These are phyloP conservation scores for Bradypus variegatus DNA, from an alignment of 2,797 vertebrate genomes.

Conservation along the genomic window DNA sequence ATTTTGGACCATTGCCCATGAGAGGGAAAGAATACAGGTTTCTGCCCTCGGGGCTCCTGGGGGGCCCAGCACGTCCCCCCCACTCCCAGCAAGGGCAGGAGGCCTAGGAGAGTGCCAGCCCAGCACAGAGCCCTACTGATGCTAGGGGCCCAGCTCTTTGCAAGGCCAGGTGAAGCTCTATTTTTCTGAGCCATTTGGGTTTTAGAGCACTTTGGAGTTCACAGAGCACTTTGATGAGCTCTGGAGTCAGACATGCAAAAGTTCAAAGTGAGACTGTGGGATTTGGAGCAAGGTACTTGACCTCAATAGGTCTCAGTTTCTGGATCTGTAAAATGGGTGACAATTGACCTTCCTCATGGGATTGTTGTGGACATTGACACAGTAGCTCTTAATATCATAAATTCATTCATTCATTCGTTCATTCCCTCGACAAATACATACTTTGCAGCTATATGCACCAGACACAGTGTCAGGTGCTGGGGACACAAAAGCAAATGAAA, in stretches of 20 bases:
- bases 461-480: not conserved
- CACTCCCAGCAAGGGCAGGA: not conserved
- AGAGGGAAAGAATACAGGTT: not conserved
- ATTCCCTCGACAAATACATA: not conserved
- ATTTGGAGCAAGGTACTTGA: not conserved
- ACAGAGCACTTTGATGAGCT: not conserved
- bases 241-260: not conserved
- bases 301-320: not conserved
- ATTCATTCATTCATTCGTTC: not conserved
- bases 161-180: not conserved
- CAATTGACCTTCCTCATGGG: not conserved
- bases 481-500: not conserved
- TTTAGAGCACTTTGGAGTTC: not conserved
- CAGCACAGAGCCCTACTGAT: accelerated
- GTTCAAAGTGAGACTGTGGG: not conserved
- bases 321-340: not conserved
- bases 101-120: not conserved
- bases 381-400: not conserved
- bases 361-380: not conserved
- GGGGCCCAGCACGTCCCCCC: not conserved
- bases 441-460: not conserved
- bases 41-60: not conserved
- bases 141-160: not conserved
- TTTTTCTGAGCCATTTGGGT: not conserved
- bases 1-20: conserved; percentile 47